Evolutionary conservation across 2,888 invertebrate species (phyloP).

Genomic region (Chironomus tentans): DNA sequence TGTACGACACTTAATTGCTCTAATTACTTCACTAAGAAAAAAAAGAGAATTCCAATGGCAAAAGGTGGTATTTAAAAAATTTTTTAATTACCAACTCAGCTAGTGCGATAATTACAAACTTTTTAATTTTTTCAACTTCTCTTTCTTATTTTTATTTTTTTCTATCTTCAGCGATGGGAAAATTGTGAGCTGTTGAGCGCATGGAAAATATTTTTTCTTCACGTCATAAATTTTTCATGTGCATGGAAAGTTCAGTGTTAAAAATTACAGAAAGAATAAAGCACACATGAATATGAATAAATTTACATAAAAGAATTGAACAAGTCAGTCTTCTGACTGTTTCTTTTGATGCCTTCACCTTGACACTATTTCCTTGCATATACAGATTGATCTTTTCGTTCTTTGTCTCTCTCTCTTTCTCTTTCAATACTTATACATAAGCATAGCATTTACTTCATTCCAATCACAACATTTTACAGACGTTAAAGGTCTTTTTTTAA

Average conservation of each 20-base stretch:
- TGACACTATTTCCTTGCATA: neutral
- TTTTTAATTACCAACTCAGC: neutral
- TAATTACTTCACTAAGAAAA: neutral
- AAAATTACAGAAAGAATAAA: neutral
- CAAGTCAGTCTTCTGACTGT: neutral
- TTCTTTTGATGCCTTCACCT: neutral
- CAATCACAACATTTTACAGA: neutral
- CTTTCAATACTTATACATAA: too few relatives aligned
- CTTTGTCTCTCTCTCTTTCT: too few relatives aligned
- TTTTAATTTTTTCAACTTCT: neutral
- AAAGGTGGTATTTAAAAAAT: neutral
- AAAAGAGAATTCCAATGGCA: neutral
- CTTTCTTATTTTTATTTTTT: too few relatives aligned
- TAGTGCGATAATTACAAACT: conserved; percentile 1
- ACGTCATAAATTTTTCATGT: neutral
- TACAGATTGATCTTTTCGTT: neutral
- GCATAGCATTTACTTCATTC: neutral
- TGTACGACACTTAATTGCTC: neutral
- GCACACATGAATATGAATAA: too few relatives aligned
- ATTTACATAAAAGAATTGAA: too few relatives aligned
- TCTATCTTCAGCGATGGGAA: neutral
- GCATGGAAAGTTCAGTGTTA: neutral
- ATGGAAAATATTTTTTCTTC: neutral
- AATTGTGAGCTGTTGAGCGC: neutral
- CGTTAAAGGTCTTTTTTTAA: conserved; percentile 16